phyloP scores from a whole-genome alignment of 1,140 invertebrate genomes.

The Zaprionus nigranus region DNA sequence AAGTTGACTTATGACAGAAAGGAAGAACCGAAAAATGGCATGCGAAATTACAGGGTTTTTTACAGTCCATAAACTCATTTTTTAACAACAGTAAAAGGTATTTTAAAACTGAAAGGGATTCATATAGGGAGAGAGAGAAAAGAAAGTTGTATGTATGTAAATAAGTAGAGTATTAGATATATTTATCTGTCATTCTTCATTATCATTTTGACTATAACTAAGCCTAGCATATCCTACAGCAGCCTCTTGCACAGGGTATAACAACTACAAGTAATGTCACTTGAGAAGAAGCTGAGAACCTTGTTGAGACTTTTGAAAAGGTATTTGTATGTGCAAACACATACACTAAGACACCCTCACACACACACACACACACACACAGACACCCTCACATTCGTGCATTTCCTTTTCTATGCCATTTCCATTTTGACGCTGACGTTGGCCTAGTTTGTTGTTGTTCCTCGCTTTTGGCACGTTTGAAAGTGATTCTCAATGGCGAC shows the following conservation, averaged over 20 bases:
- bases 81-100: too few relatives aligned
- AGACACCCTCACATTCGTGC: conserved; percentile 7
- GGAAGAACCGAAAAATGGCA: too few relatives aligned
- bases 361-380: neutral
- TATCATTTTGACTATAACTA: neutral
- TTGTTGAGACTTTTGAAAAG: conserved; percentile 16
- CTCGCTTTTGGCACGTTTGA: conserved; percentile 48
- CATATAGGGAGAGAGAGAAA: too few relatives aligned
- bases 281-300: conserved; percentile 5
- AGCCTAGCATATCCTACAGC: neutral
- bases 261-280: conserved; percentile 8
- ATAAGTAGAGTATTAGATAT: neutral
- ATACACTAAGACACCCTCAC: conserved; percentile 4
- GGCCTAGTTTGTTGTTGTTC: conserved; percentile 54
- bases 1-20: rapidly evolving
- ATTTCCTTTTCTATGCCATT: conserved; percentile 53
- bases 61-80: too few relatives aligned
- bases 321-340: conserved; percentile 25
- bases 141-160: too few relatives aligned
- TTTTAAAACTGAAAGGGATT: too few relatives aligned
- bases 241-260: conserved; percentile 3
- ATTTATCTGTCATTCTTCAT: neutral
- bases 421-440: conserved; percentile 52
- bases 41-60: neutral
- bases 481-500: conserved; percentile 52